Conservation (phyloP, 1,140 invertebrate species). For the Conus ventricosus region DNA sequence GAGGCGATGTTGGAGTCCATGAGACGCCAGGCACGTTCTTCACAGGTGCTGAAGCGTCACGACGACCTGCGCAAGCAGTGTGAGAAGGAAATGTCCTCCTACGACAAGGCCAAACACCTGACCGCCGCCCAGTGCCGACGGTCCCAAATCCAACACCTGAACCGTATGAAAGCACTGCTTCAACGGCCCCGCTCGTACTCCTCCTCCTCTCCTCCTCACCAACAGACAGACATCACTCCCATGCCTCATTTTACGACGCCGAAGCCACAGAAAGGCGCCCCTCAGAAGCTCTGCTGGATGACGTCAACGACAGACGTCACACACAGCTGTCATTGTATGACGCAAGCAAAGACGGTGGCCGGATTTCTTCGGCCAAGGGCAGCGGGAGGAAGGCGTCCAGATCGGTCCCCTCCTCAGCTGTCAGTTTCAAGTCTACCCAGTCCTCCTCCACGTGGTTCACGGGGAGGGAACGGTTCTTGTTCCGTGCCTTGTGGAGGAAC, state of each 20-base stretch:
- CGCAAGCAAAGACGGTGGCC: background rate
- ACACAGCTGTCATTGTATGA: background rate
- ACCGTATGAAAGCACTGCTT: background rate
- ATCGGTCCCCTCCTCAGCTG: background rate
- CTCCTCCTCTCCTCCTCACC: background rate
- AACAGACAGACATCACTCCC: background rate
- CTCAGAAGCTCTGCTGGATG: background rate
- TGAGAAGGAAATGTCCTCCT: slow-evolving; percentile 20
- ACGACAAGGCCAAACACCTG: slow-evolving; percentile 17
- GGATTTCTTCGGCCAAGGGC: background rate
- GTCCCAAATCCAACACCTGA: background rate
- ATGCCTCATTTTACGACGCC: background rate
- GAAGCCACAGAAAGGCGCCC: background rate
- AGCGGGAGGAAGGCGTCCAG: background rate
- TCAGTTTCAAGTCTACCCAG: background rate
- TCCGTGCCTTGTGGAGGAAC: background rate
- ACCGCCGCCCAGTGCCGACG: slow-evolving; percentile 20
- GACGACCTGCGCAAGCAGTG: slow-evolving; percentile 42
- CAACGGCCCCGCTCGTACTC: background rate
- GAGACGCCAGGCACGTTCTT: slow-evolving; percentile 23
- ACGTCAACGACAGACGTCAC: background rate
- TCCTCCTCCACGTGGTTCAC: too few relatives aligned
- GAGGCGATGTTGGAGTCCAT: slow-evolving; percentile 35
- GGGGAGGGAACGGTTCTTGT: slow-evolving; percentile 3
- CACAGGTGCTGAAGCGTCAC: slow-evolving; percentile 26